Evolutionary conservation across 2,888 invertebrate species (phyloP), one percentile per base, ranked within the genome.

Genomic region (Neria commutata): DNA sequence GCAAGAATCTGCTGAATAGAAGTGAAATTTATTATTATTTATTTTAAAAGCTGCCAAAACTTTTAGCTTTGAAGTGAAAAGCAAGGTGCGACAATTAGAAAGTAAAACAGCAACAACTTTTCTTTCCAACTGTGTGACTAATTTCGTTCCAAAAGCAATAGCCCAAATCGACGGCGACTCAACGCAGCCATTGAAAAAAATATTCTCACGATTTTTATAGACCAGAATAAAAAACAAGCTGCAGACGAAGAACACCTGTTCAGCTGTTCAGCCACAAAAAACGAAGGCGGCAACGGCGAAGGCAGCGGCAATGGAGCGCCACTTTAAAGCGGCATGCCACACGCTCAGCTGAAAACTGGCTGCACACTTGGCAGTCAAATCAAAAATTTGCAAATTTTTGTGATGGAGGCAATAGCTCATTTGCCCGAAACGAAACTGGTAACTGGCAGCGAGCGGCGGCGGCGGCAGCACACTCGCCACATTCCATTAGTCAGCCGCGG

Each of bases 361-460:
- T 37, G 8, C n/a, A n/a, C 37, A n/a, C 37, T 37, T 11, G 29
- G 10, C 37, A 5, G n/a, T 37, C 37, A 37, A 37, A 37, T 37
- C 10, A 11, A 37, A 37, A 37, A 14, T 37, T n/a, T 14, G 11
- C 37, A 42, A 42, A 19, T 61, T 64, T 65, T 40, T 37, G 19
- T 54, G 58, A 58, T 58, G 74, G 68, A 74, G 72, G 72, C 72
- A 74, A 64, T 66, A 73, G 68, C 58, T 64, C 62, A 68, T 54
- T 72, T 68, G 67, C 73, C 68, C 70, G 63, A 69, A 64, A 66
- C 69, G 70, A 65, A 67, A 68, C 63, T 67, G 73, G 67, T 72
- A 11, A 29, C 11, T 17, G 4, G 8, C 37, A 37, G n/a, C n/a
- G 37, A 14, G 37, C 37, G 10, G 37, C 37, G 37, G 10, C 37